A percentile compares a stretch with the other conserved stretches of the same genome.
phyloP scores from a whole-genome alignment of 2,797 vertebrate species.

The Neoniphon sammara region DNA sequence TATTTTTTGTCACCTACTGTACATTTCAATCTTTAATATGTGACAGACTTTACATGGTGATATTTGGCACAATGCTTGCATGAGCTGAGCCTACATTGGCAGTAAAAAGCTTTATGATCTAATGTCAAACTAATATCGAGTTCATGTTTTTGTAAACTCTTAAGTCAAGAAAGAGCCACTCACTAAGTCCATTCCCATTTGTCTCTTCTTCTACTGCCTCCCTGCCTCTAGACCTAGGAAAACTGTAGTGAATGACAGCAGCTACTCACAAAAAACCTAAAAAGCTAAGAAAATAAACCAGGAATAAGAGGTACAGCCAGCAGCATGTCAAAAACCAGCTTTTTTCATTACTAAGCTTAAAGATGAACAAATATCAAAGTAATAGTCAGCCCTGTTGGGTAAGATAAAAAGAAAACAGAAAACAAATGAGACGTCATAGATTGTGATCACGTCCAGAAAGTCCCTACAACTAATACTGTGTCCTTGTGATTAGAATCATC shows the following conservation, averaged over 20 bases:
- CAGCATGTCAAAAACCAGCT: constrained; percentile 34
- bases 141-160: constrained; percentile 28
- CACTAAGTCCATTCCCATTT: not conserved
- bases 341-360: constrained; percentile 40
- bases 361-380: constrained; percentile 63
- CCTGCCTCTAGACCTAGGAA: constrained; percentile 22
- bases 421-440: constrained; percentile 52
- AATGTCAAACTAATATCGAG: not conserved
- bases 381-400: constrained; percentile 50
- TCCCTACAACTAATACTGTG: constrained; percentile 57
- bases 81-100: not conserved
- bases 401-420: constrained; percentile 66
- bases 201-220: not conserved
- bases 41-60: constrained; percentile 9
- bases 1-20: constrained; percentile 15
- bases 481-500: constrained; percentile 62
- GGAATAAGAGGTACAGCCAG: constrained; percentile 20
- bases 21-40: constrained; percentile 1
- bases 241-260: not conserved
- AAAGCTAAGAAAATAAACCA: constrained; percentile 31
- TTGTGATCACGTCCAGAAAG: constrained; percentile 66
- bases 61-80: not conserved
- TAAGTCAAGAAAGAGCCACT: not conserved
- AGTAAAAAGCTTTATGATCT: constrained; percentile 7
- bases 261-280: not conserved